Evolutionary conservation across 2,888 invertebrate species (phyloP).

Genomic region (Dioctria rufipes): DNA sequence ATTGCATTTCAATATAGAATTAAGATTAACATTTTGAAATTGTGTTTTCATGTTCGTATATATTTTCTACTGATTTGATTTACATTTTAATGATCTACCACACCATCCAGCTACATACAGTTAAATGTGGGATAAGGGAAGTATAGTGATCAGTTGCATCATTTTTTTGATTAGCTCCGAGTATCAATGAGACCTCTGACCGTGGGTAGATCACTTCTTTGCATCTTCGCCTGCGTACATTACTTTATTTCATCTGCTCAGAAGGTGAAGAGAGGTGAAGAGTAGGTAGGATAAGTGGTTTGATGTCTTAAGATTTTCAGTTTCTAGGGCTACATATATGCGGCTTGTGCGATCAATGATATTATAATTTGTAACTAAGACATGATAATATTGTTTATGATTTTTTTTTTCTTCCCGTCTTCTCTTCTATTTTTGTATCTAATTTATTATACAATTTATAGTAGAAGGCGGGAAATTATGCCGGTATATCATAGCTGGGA

Average conservation of each 20-base stretch:
- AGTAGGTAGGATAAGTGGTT: too few relatives aligned
- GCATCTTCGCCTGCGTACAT: too few relatives aligned
- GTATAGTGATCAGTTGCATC: constrained; percentile 33
- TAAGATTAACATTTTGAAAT: constrained; percentile 4
- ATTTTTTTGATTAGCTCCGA: constrained; percentile 24
- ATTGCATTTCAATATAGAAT: too few relatives aligned
- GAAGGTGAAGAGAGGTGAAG: too few relatives aligned
- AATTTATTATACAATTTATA: neutral
- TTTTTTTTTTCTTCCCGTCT: neutral
- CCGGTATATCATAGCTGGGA: neutral
- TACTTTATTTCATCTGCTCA: too few relatives aligned
- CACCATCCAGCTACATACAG: too few relatives aligned
- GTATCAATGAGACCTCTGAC: constrained; percentile 18
- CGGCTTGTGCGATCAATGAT: neutral
- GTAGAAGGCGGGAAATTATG: neutral
- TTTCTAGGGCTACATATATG: neutral
- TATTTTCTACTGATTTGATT: constrained; percentile 9
- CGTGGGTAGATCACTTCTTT: constrained; percentile 33
- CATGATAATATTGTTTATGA: constrained; percentile 7
- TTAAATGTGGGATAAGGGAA: constrained; percentile 18
- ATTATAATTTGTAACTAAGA: neutral
- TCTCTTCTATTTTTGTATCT: neutral
- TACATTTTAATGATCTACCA: constrained; percentile 38
- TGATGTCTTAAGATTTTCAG: too few relatives aligned
- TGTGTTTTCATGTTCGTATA: neutral